Evolutionary conservation across 2,888 invertebrate species (phyloP).

Genomic region (Epistrophella euchroma): DNA sequence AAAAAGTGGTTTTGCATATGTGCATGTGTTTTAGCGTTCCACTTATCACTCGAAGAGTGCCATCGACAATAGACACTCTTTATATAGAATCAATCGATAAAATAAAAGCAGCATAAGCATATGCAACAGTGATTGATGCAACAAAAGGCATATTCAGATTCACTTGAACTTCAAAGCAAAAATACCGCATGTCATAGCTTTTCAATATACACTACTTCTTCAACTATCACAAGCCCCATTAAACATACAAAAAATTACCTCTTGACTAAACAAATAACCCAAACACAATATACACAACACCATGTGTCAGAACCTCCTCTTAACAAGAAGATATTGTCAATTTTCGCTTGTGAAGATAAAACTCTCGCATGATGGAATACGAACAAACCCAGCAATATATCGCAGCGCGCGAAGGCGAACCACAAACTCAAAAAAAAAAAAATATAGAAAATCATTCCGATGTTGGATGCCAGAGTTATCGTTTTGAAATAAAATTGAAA

Average conservation of each 20-base stretch:
- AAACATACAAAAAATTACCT: not conserved
- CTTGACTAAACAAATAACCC: conserved; percentile 21
- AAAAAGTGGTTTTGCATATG: not conserved
- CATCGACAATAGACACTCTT: conserved; percentile 20
- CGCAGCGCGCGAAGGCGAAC: not conserved
- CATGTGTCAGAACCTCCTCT: not conserved
- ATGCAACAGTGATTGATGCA: conserved; percentile 29
- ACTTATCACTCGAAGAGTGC: conserved; percentile 49
- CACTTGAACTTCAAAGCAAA: conserved; percentile 23
- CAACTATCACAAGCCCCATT: conserved; percentile 46
- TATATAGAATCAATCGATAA: conserved; percentile 32
- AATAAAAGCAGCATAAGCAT: not conserved
- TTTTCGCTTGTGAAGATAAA: conserved; percentile 39
- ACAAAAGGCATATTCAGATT: conserved; percentile 18
- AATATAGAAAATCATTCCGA: not conserved
- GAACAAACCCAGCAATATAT: conserved; percentile 2
- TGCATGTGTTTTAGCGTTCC: conserved; percentile 12
- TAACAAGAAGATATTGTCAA: conserved; percentile 51
- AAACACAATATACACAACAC: not conserved
- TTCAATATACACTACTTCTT: not conserved
- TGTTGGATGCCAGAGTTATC: not conserved
- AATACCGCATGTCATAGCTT: conserved; percentile 8
- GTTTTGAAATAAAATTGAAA: no score
- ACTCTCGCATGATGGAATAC: conserved; percentile 10
- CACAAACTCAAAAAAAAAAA: not conserved